These are phyloP conservation scores for Sphecodes monilicornis DNA, from an alignment of 2,888 invertebrate genomes.

Conservation along the genomic window DNA sequence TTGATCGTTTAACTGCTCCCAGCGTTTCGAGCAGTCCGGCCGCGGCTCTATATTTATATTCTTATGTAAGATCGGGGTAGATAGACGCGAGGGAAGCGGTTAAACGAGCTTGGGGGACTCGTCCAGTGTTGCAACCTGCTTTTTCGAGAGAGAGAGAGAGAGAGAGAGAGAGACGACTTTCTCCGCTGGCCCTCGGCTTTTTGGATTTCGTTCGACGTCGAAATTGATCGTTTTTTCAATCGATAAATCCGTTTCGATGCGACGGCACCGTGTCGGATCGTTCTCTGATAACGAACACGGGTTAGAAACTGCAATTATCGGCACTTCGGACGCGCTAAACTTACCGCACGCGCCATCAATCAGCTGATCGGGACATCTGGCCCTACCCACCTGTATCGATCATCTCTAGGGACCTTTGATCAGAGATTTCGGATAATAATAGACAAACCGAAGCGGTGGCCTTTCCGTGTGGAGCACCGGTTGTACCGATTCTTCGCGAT, in stretches of 20 bases:
- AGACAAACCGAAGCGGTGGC: conserved; percentile 54
- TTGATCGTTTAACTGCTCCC: conserved; percentile 74
- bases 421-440: conserved; percentile 72
- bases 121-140: conserved; percentile 75
- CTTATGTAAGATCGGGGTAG: conserved; percentile 78
- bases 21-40: conserved; percentile 76
- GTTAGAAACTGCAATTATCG: conserved; percentile 75
- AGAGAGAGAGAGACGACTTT: not conserved
- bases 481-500: conserved; percentile 2
- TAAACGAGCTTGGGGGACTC: conserved; percentile 55
- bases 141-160: conserved; percentile 59
- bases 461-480: not conserved
- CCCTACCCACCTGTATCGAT: conserved; percentile 75
- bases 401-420: conserved; percentile 66
- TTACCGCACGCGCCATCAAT: conserved; percentile 77
- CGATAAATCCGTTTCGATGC: conserved; percentile 66
- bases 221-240: conserved; percentile 25
- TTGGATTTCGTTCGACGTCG: conserved; percentile 19
- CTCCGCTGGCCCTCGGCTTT: conserved; percentile 23
- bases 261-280: conserved; percentile 64
- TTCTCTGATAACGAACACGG: conserved; percentile 72
- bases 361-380: conserved; percentile 78
- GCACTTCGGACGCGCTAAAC: conserved; percentile 79
- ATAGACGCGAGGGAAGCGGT: conserved; percentile 77
- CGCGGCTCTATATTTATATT: conserved; percentile 78